Base-by-base conservation (phyloP, 1,140 invertebrate genomes). In the Neodiprion virginianus region DNA sequence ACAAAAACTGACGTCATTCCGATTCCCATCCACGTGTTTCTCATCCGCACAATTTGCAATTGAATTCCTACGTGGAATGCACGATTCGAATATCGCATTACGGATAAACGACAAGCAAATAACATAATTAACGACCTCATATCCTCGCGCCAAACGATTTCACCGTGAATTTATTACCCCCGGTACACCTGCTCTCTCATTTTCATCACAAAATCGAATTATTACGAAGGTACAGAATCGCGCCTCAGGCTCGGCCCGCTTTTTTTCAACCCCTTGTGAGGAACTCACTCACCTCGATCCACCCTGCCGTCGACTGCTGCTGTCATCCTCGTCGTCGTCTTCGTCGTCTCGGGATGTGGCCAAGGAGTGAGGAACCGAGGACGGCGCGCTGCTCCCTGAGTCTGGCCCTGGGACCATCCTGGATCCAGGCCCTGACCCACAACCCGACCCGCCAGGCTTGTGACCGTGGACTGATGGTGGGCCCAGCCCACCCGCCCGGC, bases 341-440 rank as follows among this genome's bases (percentile, higher is more conserved):
- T 88, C 87, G 49, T 88, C 87, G 71, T 88, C 88, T 40, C 86
- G 84, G 49, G 88, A 88, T 48, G 87, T 89, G 48, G 84, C 86
- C 80, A 88, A 74, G 17, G 88, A 88, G 69, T 88, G 87, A 71
- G 83, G 85, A 72, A 81, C 85, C 72, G 88, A 88, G 72, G 87
- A 87, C 72, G 83, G 87, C 66, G 86, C 87, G 76, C 87, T 88
- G 80, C 85, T 88, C 75, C 85, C 88, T 65, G 87, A 89, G 78
- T 89, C 86, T 77, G 82, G 84, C 75, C 83, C 87, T 17, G 86
- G 83, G 77, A 86, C 88, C 86, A 89, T 88, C 77, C 84, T 88
- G 78, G 85, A 86, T 75, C 84, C 80, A 72, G 84, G 86, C 53
- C 53, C 53, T 61, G 53, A 61, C 53, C 53, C 53, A 14, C 5